These are phyloP conservation scores for Erythrocercus mccallii DNA, from an alignment of 2,113 vertebrate species.

Conservation along the genomic window DNA sequence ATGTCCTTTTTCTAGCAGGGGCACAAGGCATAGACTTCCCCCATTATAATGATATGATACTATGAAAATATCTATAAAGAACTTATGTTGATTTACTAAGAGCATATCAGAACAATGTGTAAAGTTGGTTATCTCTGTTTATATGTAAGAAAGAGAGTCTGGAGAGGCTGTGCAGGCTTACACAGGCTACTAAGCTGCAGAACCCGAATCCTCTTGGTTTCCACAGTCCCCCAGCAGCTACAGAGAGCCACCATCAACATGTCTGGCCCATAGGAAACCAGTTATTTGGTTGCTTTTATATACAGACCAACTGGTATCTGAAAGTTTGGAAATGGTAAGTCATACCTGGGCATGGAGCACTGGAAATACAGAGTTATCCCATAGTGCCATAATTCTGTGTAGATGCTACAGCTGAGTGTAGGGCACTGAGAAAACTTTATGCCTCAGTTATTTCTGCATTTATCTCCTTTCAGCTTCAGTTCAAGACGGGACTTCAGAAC, in stretches of 20 bases:
- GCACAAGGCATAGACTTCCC: neutral
- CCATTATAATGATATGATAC: neutral
- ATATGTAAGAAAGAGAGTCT: neutral
- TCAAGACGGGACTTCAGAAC: neutral
- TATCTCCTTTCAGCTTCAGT: neutral
- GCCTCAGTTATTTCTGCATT: neutral
- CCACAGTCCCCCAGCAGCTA: neutral
- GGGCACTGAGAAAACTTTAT: neutral
- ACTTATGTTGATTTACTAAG: neutral
- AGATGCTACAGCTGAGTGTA: neutral
- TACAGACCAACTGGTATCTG: neutral
- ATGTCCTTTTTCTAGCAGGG: neutral
- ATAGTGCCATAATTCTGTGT: neutral
- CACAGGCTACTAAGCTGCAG: neutral
- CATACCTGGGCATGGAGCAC: neutral
- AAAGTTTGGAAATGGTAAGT: neutral
- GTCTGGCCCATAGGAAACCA: neutral
- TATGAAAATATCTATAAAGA: neutral
- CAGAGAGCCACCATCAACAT: rapidly evolving
- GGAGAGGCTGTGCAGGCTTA: neutral
- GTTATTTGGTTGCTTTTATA: neutral
- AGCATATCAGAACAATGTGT: neutral
- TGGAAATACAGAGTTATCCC: neutral
- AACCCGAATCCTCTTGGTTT: neutral
- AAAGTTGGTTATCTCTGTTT: neutral